A percentile compares a stretch with the other conserved stretches of the same genome.
phyloP scores from a whole-genome alignment of 2,888 invertebrate species.

The Synanthedon andrenaeformis region DNA sequence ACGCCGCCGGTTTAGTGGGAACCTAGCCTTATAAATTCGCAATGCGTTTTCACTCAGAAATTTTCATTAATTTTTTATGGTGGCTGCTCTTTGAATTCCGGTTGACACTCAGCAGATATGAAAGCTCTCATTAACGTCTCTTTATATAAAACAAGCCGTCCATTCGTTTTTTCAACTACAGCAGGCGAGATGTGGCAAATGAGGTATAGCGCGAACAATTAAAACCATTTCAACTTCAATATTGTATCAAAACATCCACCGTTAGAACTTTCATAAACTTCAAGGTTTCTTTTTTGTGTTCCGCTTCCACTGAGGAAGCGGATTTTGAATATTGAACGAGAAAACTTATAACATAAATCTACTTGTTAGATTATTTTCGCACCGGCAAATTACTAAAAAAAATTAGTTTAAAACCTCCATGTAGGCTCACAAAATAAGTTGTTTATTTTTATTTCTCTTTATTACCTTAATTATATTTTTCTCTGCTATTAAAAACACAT shows the following conservation, averaged over 20 bases:
- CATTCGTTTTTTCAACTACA: conserved; percentile 8
- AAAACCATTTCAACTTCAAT: conserved; percentile 12
- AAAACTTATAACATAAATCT: too few species aligned
- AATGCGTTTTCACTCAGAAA: not conserved
- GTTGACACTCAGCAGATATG: conserved; percentile 6
- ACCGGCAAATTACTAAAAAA: too few species aligned
- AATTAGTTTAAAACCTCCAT: too few species aligned
- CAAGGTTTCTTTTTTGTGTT: not conserved
- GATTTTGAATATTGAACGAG: too few species aligned
- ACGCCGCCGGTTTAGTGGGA: too few species aligned
- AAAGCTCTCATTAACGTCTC: conserved; percentile 13
- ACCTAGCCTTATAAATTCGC: not conserved
- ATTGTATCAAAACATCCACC: conserved; percentile 13
- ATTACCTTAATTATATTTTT: too few species aligned
- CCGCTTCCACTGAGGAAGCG: too few species aligned
- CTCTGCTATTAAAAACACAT: too few species aligned
- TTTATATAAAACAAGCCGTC: conserved; percentile 6
- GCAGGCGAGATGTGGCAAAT: conserved; percentile 8
- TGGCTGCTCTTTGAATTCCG: conserved; percentile 5
- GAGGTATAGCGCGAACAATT: conserved; percentile 7
- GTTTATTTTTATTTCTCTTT: too few species aligned
- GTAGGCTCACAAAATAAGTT: too few species aligned
- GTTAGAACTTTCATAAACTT: conserved; percentile 11
- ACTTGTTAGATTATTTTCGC: too few species aligned
- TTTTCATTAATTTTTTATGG: not conserved